Evolutionary conservation across 2,888 invertebrate species (phyloP).

Genomic region (Noctua fimbriata): DNA sequence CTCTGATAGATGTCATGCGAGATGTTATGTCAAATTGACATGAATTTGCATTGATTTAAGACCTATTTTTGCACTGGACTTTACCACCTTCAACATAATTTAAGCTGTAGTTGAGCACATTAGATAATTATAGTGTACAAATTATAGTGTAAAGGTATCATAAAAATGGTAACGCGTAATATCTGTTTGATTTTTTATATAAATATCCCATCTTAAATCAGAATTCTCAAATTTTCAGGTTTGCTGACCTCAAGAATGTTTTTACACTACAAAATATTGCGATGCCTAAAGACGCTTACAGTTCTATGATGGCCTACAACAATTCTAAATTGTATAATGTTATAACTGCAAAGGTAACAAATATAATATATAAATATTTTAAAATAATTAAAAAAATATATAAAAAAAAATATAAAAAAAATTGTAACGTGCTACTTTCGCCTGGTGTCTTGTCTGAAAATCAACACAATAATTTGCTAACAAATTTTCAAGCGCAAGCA

Average conservation of each 20-base stretch:
- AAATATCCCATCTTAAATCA: not conserved
- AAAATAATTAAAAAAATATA: too few species aligned
- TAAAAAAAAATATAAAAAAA: not conserved
- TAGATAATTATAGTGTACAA: not conserved
- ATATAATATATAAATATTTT: too few species aligned
- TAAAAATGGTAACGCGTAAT: not conserved
- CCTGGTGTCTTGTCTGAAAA: not conserved
- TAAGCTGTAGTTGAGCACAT: not conserved
- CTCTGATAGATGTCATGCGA: too few species aligned
- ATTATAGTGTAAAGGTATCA: not conserved
- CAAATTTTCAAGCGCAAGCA: not conserved
- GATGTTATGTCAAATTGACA: too few species aligned
- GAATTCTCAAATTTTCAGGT: slow-evolving; percentile 74
- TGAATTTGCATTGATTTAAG: too few species aligned
- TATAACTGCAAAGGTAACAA: slow-evolving; percentile 93
- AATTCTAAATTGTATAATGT: slow-evolving; percentile 97
- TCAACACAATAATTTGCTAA: not conserved
- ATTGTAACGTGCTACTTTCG: not conserved
- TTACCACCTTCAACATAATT: not conserved
- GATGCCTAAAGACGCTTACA: slow-evolving; percentile 93
- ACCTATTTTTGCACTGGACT: not conserved
- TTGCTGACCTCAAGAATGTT: slow-evolving; percentile 87
- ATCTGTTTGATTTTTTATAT: not conserved
- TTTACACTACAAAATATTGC: slow-evolving; percentile 92
- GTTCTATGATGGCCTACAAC: slow-evolving; percentile 96